Percentiles rank a stretch among this genome's conserved stretches.
phyloP scores from a whole-genome alignment of 2,888 invertebrate species.

The Philaethria dido region DNA sequence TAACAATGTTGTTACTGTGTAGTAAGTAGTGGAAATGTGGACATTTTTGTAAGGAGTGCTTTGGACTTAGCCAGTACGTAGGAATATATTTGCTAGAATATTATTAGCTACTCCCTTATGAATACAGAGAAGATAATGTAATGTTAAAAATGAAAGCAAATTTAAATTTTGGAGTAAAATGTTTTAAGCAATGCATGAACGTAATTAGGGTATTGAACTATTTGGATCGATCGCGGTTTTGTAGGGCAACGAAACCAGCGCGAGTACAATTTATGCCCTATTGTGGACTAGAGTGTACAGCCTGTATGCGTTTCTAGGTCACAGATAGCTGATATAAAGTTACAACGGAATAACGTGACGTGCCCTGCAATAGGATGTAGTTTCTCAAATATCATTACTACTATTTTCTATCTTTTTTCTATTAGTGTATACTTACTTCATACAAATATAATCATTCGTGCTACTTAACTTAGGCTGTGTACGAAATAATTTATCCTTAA shows the following conservation, averaged over 20 bases:
- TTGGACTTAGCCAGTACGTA: background rate
- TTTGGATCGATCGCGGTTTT: conserved; percentile 63
- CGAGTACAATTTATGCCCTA: conserved; percentile 39
- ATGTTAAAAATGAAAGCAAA: background rate
- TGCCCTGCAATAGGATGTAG: conserved; percentile 23
- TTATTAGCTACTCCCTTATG: background rate
- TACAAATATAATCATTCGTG: too few relatives aligned
- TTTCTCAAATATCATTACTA: conserved; percentile 7
- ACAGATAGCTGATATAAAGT: conserved; percentile 39
- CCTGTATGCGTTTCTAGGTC: conserved; percentile 43
- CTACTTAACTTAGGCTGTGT: too few relatives aligned
- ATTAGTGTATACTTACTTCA: background rate
- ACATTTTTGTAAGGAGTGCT: background rate
- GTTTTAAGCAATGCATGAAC: background rate
- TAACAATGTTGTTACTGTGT: background rate
- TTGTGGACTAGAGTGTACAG: conserved; percentile 37
- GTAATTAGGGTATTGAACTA: conserved; percentile 57
- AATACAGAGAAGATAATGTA: background rate
- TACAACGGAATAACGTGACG: conserved; percentile 31
- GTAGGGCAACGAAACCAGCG: conserved; percentile 57
- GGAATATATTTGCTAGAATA: background rate
- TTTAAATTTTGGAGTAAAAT: background rate
- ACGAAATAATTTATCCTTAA: too few relatives aligned
- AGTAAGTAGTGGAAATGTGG: background rate
- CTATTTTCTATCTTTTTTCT: background rate